Base-by-base conservation (phyloP, 2,113 vertebrate species). In the Cheirogaleus medius region DNA sequence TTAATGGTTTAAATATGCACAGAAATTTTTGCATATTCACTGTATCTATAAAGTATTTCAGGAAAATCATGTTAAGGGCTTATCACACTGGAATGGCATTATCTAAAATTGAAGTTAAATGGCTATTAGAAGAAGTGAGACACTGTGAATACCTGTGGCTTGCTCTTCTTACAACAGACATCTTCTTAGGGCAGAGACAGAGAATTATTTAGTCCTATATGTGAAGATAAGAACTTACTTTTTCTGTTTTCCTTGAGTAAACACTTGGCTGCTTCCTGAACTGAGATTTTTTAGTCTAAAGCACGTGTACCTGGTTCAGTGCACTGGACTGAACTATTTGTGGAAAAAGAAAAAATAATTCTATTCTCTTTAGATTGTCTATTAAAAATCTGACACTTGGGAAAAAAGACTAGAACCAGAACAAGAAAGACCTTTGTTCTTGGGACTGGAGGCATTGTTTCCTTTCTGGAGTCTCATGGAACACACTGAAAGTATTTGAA, bases 181-280 rank as follows among this genome's bases (percentile, higher is more conserved):
- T 94, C 11, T 64, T 96, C 13, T 52, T 83, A 64, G 13, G 39
- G 49, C 54, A 73, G 20, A 64, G 29, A 10, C 11, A 90, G 21
- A 82, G 37, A 68, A 56, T 8, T 0, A 73, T 52, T 93, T 94
- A 74, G 73, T 12, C 14, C 11, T 86, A 0, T 64, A 9, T 60
- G 7, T 64, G 8, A 76, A 66, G n/a, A 83, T 6, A 81, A 60
- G 76, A 86, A 64, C 56, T 58, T 84, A 85, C 10, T 32, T 63
- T 42, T 71, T 94, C 49, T 37, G 42, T 87, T 85, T 92, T 94
- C 23, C 54, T 87, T 85, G 25, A 95, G n/a, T 76, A 68, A 90
- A 82, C 10, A 66, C 63, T 27, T 60, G 23, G 2, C 29, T 94
- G 6, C 18, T 20, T 81, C 23, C 8, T 60, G 34, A 92, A 89